Evolutionary conservation across 2,113 vertebrate genomes (phyloP).

Genomic region (Rhinolophus sinicus): DNA sequence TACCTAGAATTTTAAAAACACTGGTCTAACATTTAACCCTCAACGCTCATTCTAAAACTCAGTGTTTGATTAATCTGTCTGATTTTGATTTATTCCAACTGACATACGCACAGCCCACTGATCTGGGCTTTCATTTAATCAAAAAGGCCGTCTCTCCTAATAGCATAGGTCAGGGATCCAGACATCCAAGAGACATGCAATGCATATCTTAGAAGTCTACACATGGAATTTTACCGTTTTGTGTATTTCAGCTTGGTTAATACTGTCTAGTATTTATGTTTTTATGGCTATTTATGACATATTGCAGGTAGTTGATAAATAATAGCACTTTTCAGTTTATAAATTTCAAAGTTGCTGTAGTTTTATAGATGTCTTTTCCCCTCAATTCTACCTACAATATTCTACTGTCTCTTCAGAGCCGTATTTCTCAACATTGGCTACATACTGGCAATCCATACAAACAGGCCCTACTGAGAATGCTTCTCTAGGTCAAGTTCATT

Average conservation of each 20-base stretch:
- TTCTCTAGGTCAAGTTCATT: not conserved
- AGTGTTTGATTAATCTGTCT: not conserved
- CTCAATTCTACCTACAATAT: not conserved
- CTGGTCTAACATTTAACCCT: not conserved
- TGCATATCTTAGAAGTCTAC: not conserved
- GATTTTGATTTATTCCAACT: not conserved
- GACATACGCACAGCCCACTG: not conserved
- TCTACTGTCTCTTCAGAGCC: not conserved
- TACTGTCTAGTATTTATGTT: too few species aligned
- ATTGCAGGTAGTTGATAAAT: not conserved
- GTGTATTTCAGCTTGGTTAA: not conserved
- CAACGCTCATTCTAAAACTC: not conserved
- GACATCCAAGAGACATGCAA: not conserved
- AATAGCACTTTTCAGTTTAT: not conserved
- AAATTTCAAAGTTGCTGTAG: not conserved
- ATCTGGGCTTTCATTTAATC: not conserved
- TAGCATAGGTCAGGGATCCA: not conserved
- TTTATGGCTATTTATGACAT: not conserved
- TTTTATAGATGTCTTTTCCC: not conserved
- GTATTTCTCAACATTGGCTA: not conserved
- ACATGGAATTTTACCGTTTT: not conserved
- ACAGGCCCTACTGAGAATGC: rapidly evolving
- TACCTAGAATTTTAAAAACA: not conserved
- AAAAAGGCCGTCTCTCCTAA: not conserved
- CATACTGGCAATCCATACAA: not conserved